Evolutionary conservation across 2,113 vertebrate species (phyloP).

Genomic region (Axis porcinus): DNA sequence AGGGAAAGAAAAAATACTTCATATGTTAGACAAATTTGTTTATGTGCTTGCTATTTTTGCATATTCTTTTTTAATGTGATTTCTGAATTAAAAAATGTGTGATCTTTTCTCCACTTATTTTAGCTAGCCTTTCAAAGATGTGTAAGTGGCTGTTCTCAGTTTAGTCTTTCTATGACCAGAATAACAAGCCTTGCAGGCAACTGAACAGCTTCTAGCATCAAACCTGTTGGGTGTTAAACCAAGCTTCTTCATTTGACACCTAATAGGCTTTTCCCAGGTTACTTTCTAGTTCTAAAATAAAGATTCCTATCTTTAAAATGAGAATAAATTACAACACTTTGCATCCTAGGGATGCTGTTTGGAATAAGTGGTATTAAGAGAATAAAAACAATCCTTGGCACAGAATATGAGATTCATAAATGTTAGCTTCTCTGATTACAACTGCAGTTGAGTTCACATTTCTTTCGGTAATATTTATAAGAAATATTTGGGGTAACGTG

Average conservation of each 20-base stretch:
- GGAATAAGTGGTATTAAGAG: not conserved
- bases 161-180: not conserved
- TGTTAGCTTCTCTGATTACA: not conserved
- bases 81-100: not conserved
- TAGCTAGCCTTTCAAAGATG: not conserved
- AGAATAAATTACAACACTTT: not conserved
- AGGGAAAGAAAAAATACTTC: too few relatives aligned
- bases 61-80: not conserved
- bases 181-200: not conserved
- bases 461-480: not conserved
- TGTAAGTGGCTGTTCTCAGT: not conserved
- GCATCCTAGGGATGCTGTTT: not conserved
- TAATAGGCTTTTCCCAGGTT: not conserved
- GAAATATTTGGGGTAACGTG: not conserved
- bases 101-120: not conserved
- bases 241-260: not conserved
- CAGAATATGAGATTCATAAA: not conserved
- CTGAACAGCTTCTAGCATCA: fast-evolving
- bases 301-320: not conserved
- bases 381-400: not conserved
- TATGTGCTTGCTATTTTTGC: not conserved
- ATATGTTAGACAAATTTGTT: not conserved
- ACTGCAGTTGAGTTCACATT: not conserved
- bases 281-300: not conserved
- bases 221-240: not conserved